Evolutionary conservation across 1,140 invertebrate genomes (phyloP), one percentile per base, ranked within the genome.

Genomic region (Oryzaephilus surinamensis): DNA sequence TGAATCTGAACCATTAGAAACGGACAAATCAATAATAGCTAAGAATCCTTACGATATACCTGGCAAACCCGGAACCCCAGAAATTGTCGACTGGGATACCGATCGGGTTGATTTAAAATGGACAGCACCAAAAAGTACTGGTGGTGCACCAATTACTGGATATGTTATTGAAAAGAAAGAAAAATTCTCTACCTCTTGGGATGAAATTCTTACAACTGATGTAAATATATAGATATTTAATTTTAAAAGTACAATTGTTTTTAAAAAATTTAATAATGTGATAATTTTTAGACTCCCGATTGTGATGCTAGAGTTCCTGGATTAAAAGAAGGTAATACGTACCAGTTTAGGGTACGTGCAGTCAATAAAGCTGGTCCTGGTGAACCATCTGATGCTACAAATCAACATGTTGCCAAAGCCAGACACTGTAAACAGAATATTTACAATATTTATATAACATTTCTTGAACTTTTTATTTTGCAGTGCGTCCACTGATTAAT

Each of bases 101-200:
- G 86, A 96, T 60, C 76, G 81, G 16, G 91, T 95, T 20, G 85
- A 94, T 51, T 69, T 99, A 10, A 88, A 90, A 61, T 99, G 95
- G 94, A 78, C 83, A 36, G 73, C 86, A 34, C 95, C 95, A 1
- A 87, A 84, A 51, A 73, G 73, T 50, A 87, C 80, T 49, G 93
- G 93, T 16, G 94, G 96, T 24, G 91, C 91, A 8, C 89, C 94
- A 20, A 97, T 99, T 53, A 86, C 80, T 26, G 85, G 89, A 27
- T 99, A 99, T 56, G 72, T 98, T 33, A 86, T 99, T 55, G 95
- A 99, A 66, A 95, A 93, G 70, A 95, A 92, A 61, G 90, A 95
- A 53, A 93, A 93, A 61, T 85, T 84, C 44, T 81, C 83, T 2
- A 75, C 77, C 5, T 70, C 77, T 16, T 97, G 92, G 91, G 84